Base-by-base conservation (phyloP, 1,140 invertebrate genomes). In the Globodera rostochiensis region DNA sequence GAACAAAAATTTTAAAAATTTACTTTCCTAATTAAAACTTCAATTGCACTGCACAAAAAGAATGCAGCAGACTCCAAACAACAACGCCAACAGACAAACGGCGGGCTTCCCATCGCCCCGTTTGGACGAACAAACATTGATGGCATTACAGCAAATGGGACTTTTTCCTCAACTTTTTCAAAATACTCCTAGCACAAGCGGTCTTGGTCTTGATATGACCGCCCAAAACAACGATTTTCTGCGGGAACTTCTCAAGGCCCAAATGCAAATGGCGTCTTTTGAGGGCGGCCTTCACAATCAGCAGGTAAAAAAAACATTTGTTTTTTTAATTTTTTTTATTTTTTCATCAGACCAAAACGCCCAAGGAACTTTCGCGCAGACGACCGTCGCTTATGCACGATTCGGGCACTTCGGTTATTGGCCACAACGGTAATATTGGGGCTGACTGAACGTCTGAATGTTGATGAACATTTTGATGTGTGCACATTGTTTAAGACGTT, bases 131-230 rank as follows among this genome's bases (percentile, higher is more conserved):
- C 69, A 25, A 71, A 71, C 69, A 13, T 19, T 71, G 69, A 45
- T 71, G 36, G 69, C 46, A 15, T 6, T 71, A 45, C 69, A 71
- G 46, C 69, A 71, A 71, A 45, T 71, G 46, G 69, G 69, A 71
- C n/a, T 71, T 71, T 71, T 45, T 6, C 69, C 69, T 25, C 69
- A 71, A 21, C 69, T 71, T 71, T 47, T 71, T 36, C 69, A 71
- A 47, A 71, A 47, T 45, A 47, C n/a, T 19, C 36, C 69, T 3
- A 71, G 69, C 69, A 36, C 69, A 4, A 71, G 36, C 6, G 13
- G 9, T 6, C 60, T 13, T 13, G 60, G 60, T 21, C 69, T 45
- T 15, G 69, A 71, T 71, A 71, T 47, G 36, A 71, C 69, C 4
- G 13, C 19, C 6, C 69, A 71, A 47, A 9, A 45, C 8, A 71